Conservation (phyloP, 1,140 invertebrate genomes). For the Aphelenchoides besseyi region DNA sequence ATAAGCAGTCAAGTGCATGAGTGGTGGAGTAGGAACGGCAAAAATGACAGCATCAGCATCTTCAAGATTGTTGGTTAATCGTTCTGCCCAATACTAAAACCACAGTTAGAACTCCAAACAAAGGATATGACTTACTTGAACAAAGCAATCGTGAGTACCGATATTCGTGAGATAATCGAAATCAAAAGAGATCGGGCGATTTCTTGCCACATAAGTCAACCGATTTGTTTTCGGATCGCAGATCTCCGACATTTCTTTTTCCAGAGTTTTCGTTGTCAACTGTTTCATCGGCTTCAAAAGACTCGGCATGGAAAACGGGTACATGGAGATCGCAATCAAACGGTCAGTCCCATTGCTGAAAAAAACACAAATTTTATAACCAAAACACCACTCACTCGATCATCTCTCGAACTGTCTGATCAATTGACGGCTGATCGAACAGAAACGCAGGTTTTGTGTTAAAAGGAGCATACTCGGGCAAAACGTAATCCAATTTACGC, state of each 20-base stretch:
- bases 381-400: conserved; percentile 23
- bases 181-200: conserved; percentile 32
- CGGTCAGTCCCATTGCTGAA: conserved; percentile 32
- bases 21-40: conserved; percentile 24
- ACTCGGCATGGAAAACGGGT: conserved; percentile 26
- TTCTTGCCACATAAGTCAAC: conserved; percentile 21
- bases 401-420: conserved; percentile 22
- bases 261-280: conserved; percentile 8
- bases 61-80: conserved; percentile 12
- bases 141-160: conserved; percentile 24
- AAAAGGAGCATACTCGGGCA: conserved; percentile 38
- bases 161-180: conserved; percentile 21
- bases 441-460: conserved; percentile 25
- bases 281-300: conserved; percentile 21
- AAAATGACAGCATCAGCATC: conserved; percentile 34
- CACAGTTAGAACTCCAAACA: background rate
- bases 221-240: background rate
- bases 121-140: conserved; percentile 17
- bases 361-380: conserved; percentile 25
- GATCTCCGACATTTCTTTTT: conserved; percentile 17
- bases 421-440: conserved; percentile 28
- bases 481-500: conserved; percentile 17
- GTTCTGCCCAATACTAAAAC: conserved; percentile 36
- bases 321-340: conserved; percentile 29
- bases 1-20: conserved; percentile 15